Base-by-base conservation (phyloP, 1,140 invertebrate species). In the Drosophila ambigua region DNA sequence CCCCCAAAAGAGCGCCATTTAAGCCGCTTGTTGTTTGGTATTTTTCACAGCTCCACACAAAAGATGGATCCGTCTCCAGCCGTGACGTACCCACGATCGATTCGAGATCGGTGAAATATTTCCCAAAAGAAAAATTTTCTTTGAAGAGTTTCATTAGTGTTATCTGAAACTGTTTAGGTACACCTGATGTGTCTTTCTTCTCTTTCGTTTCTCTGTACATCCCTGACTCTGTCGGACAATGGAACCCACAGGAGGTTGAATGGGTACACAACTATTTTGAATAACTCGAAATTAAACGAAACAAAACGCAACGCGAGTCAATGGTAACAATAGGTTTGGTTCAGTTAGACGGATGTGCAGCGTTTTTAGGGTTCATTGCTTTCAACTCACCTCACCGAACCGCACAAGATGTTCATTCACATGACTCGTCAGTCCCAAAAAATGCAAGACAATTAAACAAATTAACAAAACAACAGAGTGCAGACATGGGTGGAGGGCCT, bases 381-480 rank as follows among this genome's bases (percentile, higher is more conserved):
- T 84, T 68, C 67, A 13, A 5, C 35, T 68, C 67, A 58, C 66
- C 53, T 58, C 50, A 11, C n/a, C 55, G 59, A 67, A 67, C 79
- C 79, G 71, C 80, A 85, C 81, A 85, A 85, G 81, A 82, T 85
- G 82, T 85, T 73, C 82, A 74, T 85, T 85, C 81, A 85, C 81
- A 85, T 85, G 81, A 85, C 81, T 81, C 78, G 76, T 28, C 79
- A 66, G 69, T 20, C 62, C 72, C 49, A 57, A 59, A 65, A 76
- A 83, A 84, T 83, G 81, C 81, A 75, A 87, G 74, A 85, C 81
- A 85, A 85, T 85, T 85, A 87, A 85, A 85, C 81, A 85, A 85
- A 85, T 87, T 87, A 85, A 85, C 81, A 79, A 83, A 58, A 79
- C 68, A 71, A 77, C 52, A 52, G 55, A 61, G 49, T 43, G 35